A percentile compares a stretch with the other conserved stretches of the same genome.
These are phyloP conservation scores for Colletes latitarsis DNA, from an alignment of 1,140 invertebrate genomes.

Conservation along the genomic window DNA sequence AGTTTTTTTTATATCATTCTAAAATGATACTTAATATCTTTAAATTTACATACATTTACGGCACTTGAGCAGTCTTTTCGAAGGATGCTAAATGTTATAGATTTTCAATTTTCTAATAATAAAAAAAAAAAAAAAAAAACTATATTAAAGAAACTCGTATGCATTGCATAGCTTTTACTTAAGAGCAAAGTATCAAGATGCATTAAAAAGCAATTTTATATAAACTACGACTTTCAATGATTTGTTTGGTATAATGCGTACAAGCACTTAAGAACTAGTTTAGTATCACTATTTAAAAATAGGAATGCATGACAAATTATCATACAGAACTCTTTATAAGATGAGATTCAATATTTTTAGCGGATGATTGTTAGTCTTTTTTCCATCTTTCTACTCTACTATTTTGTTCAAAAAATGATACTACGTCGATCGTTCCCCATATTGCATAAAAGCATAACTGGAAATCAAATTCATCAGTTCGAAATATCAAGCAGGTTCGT, in stretches of 20 bases:
- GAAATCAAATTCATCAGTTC: slow-evolving; percentile 20
- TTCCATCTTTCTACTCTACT: not conserved
- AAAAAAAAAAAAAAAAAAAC: too few species aligned
- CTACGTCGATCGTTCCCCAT: not conserved
- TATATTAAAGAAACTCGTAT: not conserved
- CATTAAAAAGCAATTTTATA: not conserved
- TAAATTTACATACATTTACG: slow-evolving; percentile 20
- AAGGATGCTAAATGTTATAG: not conserved
- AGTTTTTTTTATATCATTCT: not conserved
- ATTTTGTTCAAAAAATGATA: not conserved
- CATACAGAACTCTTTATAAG: slow-evolving; percentile 7
- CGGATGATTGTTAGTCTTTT: not conserved
- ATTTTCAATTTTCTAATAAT: not conserved
- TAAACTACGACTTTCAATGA: not conserved
- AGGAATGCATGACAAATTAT: slow-evolving; percentile 23
- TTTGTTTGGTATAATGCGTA: not conserved
- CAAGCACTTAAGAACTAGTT: slow-evolving; percentile 17
- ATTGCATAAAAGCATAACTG: not conserved
- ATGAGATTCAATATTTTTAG: not conserved
- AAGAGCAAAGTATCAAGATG: not conserved
- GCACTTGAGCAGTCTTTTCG: slow-evolving; percentile 24
- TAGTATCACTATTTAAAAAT: slow-evolving; percentile 13
- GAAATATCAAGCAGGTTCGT: not conserved
- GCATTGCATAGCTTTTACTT: not conserved
- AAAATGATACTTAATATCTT: not conserved